phyloP scores from a whole-genome alignment of 2,113 vertebrate genomes.

The Numida meleagris region DNA sequence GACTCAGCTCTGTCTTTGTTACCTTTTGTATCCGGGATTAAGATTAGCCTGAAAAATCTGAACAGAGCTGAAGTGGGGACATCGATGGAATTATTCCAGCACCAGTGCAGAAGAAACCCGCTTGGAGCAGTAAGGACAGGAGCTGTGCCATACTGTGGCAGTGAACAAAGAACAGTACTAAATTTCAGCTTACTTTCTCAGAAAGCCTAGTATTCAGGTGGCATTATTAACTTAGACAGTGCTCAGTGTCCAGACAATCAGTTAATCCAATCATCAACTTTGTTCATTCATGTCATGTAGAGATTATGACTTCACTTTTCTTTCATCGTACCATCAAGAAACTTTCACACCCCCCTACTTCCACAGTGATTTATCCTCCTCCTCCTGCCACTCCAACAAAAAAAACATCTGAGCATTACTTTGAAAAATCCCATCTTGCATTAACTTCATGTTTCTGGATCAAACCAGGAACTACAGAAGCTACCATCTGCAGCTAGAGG shows the following conservation, averaged over 20 bases:
- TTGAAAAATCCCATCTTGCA: background rate
- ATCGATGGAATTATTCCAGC: background rate
- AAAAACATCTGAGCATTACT: background rate
- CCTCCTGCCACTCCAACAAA: background rate
- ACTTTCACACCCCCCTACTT: background rate
- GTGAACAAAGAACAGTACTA: background rate
- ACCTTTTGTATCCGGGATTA: background rate
- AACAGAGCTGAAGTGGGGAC: background rate
- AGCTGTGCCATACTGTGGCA: background rate
- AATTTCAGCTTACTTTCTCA: background rate
- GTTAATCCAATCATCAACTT: background rate
- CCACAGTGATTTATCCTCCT: background rate
- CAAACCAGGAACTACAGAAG: background rate
- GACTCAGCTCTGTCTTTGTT: background rate
- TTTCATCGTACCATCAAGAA: background rate
- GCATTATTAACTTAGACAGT: background rate
- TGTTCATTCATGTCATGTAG: background rate
- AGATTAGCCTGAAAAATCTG: conserved; percentile 30
- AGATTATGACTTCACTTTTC: background rate
- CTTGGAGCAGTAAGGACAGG: background rate
- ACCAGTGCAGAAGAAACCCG: background rate
- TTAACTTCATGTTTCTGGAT: background rate
- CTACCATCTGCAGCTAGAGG: background rate
- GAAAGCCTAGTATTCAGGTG: background rate
- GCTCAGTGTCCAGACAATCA: background rate